These are phyloP conservation scores for Ahaetulla prasina DNA, from an alignment of 2,113 vertebrate genomes.

Conservation along the genomic window DNA sequence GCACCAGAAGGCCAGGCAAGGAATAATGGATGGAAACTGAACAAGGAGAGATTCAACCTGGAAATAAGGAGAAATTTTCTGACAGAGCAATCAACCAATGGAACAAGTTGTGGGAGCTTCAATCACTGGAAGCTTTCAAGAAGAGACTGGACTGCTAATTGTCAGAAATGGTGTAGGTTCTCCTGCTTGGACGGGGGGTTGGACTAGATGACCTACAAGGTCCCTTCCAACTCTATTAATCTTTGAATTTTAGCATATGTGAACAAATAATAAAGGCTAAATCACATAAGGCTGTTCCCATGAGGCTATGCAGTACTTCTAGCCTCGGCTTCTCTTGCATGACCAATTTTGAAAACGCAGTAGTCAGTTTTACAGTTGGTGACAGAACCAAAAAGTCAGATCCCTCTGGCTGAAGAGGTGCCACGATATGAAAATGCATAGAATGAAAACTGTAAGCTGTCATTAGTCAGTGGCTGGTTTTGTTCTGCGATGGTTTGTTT, in stretches of 20 bases:
- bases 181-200: too few species aligned
- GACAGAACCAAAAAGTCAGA: neutral
- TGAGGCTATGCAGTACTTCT: neutral
- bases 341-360: neutral
- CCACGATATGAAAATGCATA: neutral
- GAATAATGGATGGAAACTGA: too few species aligned
- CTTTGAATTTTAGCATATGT: neutral
- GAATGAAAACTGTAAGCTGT: neutral
- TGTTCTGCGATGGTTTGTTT: neutral
- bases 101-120: too few species aligned
- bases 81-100: too few species aligned
- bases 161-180: too few species aligned
- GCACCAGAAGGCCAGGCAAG: too few species aligned
- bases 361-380: neutral
- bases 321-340: neutral
- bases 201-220: too few species aligned
- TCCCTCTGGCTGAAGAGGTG: neutral
- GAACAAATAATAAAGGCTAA: neutral
- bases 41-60: too few species aligned
- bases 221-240: too few species aligned
- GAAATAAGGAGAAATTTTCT: too few species aligned
- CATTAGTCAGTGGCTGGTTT: neutral
- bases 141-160: too few species aligned
- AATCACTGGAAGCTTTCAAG: too few species aligned
- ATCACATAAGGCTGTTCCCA: neutral